Evolutionary conservation across 2,113 vertebrate species (phyloP).

Genomic region (Poeciliopsis retropinna): DNA sequence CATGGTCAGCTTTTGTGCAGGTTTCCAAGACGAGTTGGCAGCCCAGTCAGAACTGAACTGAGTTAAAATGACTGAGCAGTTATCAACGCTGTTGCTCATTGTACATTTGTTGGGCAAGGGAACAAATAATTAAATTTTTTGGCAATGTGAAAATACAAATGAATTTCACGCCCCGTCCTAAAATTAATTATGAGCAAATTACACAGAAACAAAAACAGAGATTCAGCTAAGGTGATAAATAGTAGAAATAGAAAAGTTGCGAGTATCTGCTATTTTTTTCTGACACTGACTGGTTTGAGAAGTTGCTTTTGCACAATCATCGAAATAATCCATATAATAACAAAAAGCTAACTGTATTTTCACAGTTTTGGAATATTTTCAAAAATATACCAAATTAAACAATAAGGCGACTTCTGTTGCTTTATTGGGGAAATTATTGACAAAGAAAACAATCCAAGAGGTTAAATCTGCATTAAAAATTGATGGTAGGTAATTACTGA

Average conservation of each 20-base stretch:
- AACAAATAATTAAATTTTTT: background rate
- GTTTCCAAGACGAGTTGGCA: too few species aligned
- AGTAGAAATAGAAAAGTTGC: background rate
- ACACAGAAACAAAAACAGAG: background rate
- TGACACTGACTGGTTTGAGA: background rate
- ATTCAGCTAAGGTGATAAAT: background rate
- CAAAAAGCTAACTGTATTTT: background rate
- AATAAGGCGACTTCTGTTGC: background rate
- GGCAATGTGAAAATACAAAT: background rate
- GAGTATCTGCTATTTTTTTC: background rate
- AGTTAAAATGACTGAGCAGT: background rate
- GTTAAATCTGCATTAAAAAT: background rate
- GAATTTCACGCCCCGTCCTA: background rate
- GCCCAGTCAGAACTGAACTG: too few species aligned
- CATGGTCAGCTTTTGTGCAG: too few species aligned
- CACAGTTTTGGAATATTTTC: background rate
- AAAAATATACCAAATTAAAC: background rate
- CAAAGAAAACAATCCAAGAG: background rate
- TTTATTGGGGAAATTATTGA: background rate
- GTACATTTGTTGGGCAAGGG: background rate
- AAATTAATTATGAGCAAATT: background rate
- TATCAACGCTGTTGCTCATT: background rate
- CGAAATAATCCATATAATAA: background rate
- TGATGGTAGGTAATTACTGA: background rate
- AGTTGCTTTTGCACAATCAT: background rate